Evolutionary conservation across 2,888 invertebrate genomes (phyloP), one percentile per base, ranked within the genome.

Genomic region (Meteorus colon): DNA sequence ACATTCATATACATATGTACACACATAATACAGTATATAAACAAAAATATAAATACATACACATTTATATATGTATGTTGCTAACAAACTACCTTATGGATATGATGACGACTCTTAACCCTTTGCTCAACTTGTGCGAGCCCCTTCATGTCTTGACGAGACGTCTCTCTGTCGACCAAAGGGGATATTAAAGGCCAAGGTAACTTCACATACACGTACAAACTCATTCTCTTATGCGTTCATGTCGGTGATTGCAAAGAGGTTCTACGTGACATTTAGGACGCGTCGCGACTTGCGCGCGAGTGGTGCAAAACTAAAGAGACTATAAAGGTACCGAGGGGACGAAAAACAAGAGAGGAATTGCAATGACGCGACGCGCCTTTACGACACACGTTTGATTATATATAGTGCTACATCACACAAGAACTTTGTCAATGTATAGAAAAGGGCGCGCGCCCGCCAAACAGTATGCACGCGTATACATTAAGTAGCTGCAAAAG

Each of bases 181-280:
- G 19, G 19, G n/a, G n/a, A 55, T 48, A 48, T 48, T 48, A 48
- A 48, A 48, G 48, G 48, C 48, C 48, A 48, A 48, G 48, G 48
- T 48, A 16, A 48, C 4, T 48, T 5, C 14, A 48, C 48, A 48
- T 48, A 48, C 16, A 48, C 6, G n/a, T 5, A 45, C 45, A 45
- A 45, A 14, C 16, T 16, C n/a, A 55, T 55, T 55, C 55, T 48
- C 48, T 60, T 19, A 29, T 60, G 34, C 27, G 37, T 62, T 41
- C 29, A 41, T 41, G 41, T 24, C 51, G 48, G 51, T 75, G 70
- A 71, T 75, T 75, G 65, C 70, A 70, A 71, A 75, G 75, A 75
- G 70, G 51, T 55, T 66, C 65, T 63, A 69, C 75, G 69, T 73
- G 73, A 66, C 74, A 72, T 73, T 73, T 69, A 72, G 45, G 69